Evolutionary conservation across 2,797 vertebrate genomes (phyloP), one percentile per base, ranked within the genome.

Genomic region (Poecilia picta): DNA sequence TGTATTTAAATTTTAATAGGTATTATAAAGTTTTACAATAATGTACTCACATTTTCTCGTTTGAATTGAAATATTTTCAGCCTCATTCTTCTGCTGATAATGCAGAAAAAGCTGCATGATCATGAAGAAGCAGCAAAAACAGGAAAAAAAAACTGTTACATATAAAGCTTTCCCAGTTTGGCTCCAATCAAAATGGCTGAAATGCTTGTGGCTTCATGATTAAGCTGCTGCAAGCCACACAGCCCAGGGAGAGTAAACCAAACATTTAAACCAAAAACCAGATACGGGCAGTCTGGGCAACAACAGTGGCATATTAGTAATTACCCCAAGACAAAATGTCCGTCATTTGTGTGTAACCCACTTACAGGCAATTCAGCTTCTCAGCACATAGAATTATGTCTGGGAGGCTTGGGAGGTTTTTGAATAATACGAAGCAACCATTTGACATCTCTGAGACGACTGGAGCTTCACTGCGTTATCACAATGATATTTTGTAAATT

Each of bases 291-390:
- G 94, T 88, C 87, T 91, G 91, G 91, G 92, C 92, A 94, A 93
- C 91, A 94, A 94, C 93, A 93, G 91, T 93, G 93, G 94, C 93
- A 95, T 95, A 95, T 95, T 95, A 94, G 93, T 94, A 95, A 95
- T 96, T 94, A 94, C 90, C 88, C 89, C 91, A 90, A 94, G 92
- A 94, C 94, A 92, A 94, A 95, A 95, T 92, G 93, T 90, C 93
- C 88, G 88, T 94, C 91, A 90, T 95, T 94, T 94, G 89, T 91
- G 92, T 93, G 92, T 91, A 91, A 91, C 90, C 94, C 91, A 92
- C 89, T 94, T 93, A 94, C 89, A 92, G 87, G 88, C 90, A 88
- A 89, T 93, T 91, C 76, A 66, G 86, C 90, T 91, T 94, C 89
- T 94, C 91, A 85, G 93, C 94, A 93, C 92, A 92, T 91, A 85